These are phyloP conservation scores for Eilema caniola DNA, from an alignment of 2,888 invertebrate genomes.

Conservation along the genomic window DNA sequence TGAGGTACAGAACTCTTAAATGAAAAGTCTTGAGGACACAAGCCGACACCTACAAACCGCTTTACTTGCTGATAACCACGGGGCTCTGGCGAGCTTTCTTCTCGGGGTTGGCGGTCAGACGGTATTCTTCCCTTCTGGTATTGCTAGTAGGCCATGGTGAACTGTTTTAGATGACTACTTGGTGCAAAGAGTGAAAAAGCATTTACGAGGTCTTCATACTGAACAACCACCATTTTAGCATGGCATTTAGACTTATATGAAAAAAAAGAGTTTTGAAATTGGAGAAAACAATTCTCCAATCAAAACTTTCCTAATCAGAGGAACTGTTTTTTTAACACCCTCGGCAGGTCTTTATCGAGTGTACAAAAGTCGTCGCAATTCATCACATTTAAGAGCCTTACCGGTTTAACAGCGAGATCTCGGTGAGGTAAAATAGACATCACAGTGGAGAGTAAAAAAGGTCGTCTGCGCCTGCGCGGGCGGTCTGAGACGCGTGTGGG, in stretches of 20 bases:
- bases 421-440: conserved; percentile 50
- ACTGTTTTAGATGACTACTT: too few species aligned
- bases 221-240: too few species aligned
- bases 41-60: neutral
- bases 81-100: neutral
- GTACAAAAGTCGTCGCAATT: conserved; percentile 10
- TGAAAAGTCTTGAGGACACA: too few species aligned
- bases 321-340: conserved; percentile 6
- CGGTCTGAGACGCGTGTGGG: conserved; percentile 56
- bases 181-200: too few species aligned
- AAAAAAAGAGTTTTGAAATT: neutral
- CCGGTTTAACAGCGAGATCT: conserved; percentile 13
- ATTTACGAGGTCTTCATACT: too few species aligned
- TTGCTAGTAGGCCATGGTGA: too few species aligned
- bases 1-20: too few species aligned
- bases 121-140: too few species aligned
- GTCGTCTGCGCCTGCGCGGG: conserved; percentile 43
- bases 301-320: neutral
- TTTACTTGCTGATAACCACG: neutral
- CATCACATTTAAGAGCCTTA: conserved; percentile 17
- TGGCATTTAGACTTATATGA: too few species aligned
- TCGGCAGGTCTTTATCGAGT: conserved; percentile 13
- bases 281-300: neutral
- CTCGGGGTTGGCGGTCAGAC: neutral
- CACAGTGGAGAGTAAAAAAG: conserved; percentile 48